Conservation (phyloP, 2,888 invertebrate genomes). For the Sesamia inferens region DNA sequence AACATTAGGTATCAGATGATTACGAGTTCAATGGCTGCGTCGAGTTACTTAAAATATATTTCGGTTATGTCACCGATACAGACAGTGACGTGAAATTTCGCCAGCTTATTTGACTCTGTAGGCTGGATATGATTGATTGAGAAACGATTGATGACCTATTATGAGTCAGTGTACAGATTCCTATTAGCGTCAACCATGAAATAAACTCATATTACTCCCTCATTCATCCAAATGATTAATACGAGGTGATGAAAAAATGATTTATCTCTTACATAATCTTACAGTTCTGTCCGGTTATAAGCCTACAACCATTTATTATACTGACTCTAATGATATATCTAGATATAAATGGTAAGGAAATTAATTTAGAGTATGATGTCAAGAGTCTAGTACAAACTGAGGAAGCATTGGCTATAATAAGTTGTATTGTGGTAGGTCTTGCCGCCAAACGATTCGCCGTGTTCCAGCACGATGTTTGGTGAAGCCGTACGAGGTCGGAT, state of each 20-base stretch:
- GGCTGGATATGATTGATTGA: not conserved
- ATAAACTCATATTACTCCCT: conserved; percentile 19
- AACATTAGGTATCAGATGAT: not conserved
- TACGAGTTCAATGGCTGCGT: not conserved
- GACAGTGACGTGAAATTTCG: not conserved
- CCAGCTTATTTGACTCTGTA: not conserved
- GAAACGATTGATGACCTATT: not conserved
- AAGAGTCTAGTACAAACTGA: conserved; percentile 24
- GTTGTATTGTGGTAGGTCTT: conserved; percentile 22
- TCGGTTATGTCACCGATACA: not conserved
- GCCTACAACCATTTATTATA: conserved; percentile 45
- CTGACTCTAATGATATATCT: conserved; percentile 33
- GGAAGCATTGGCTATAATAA: conserved; percentile 32
- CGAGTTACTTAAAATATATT: not conserved
- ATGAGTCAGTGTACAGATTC: conserved; percentile 2
- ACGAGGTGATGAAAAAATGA: conserved; percentile 41
- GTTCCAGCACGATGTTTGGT: no score
- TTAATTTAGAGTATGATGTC: conserved; percentile 49
- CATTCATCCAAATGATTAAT: conserved; percentile 36
- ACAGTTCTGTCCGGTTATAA: conserved; percentile 39
- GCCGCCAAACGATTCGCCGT: no score
- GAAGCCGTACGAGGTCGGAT: no score
- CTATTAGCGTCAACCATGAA: conserved; percentile 3
- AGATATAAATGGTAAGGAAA: conserved; percentile 31
- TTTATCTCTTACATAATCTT: conserved; percentile 44